A percentile compares a stretch with the other conserved stretches of the same genome.
Evolutionary conservation across 2,888 invertebrate species (phyloP).

Genomic region (Andrena hattorfiana): DNA sequence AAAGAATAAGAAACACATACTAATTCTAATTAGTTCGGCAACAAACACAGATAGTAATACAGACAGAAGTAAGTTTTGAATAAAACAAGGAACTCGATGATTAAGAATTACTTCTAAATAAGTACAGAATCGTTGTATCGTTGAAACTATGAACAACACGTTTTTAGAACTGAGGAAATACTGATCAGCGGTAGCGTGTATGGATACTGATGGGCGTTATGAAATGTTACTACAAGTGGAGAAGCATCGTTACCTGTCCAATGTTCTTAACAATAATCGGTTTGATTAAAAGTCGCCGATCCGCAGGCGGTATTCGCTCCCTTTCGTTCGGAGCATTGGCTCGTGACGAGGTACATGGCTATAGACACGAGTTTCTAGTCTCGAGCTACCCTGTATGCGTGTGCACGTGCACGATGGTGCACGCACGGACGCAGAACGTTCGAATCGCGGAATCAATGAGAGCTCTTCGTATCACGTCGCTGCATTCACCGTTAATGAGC

Average conservation of each 20-base stretch:
- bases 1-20: too few relatives aligned
- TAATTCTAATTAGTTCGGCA: too few relatives aligned
- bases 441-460: slow-evolving; percentile 51
- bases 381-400: slow-evolving; percentile 6
- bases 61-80: too few relatives aligned
- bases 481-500: slow-evolving; percentile 65
- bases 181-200: too few relatives aligned
- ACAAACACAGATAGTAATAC: too few relatives aligned
- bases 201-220: slow-evolving; percentile 44
- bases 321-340: slow-evolving; percentile 45
- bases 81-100: too few relatives aligned
- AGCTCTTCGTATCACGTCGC: slow-evolving; percentile 55
- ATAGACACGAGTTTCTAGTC: slow-evolving; percentile 17
- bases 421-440: slow-evolving; percentile 26
- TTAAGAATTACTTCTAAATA: too few relatives aligned
- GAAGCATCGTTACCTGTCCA: slow-evolving; percentile 73
- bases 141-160: too few relatives aligned
- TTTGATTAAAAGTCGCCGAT: slow-evolving; percentile 78
- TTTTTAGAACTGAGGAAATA: too few relatives aligned
- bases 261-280: slow-evolving; percentile 77
- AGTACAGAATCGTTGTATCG: too few relatives aligned
- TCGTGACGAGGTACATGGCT: slow-evolving; percentile 25
- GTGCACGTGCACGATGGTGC: slow-evolving; percentile 14
- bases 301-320: slow-evolving; percentile 10
- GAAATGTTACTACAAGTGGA: slow-evolving; percentile 50